Base-by-base conservation (phyloP, 2,888 invertebrate genomes). In the Anoplius nigerrimus region DNA sequence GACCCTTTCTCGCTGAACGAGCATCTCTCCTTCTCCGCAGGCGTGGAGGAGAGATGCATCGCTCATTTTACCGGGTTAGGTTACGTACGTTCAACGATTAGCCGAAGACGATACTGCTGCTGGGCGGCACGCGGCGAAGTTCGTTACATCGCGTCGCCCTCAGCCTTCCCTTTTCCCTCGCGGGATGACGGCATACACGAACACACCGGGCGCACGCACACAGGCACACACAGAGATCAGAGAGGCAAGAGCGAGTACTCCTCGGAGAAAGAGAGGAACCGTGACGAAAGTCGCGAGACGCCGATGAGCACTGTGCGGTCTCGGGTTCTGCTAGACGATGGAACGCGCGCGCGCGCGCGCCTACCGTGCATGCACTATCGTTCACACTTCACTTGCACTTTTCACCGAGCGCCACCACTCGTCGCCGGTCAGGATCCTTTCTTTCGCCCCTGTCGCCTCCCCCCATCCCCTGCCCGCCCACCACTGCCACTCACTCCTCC, bases 371-470 rank as follows among this genome's bases (percentile, higher is more conserved):
- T 24, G 57, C 21, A 64, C 54, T 72, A 69, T 69, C 68, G 75
- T 75, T 66, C 68, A 61, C 67, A 70, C 61, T 76, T 65, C 76
- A 78, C 78, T 78, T 78, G 71, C 78, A 78, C 78, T 78, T 78
- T 76, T 74, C 78, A 78, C 68, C 67, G 68, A 63, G 52, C 62
- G 61, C 62, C 58, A 55, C 61, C 56, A 18, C 66, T 66, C 46
- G 13, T 55, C 65, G 53, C 72, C 69, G 69, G 52, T 73, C 69
- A 51, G 69, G 63, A 56, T 72, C 74, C 72, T 78, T 75, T 74
- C 64, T 67, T 66, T 65, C 71, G 27, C 54, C 24, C 24, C 45
- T n/a, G n/a, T n/a, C n/a, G n/a, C n/a, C n/a, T n/a, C n/a, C n/a
- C n/a, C n/a, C n/a, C n/a, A n/a, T n/a, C n/a, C n/a, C n/a, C n/a